Evolutionary conservation across 2,113 vertebrate species (phyloP), one percentile per base, ranked within the genome.

Genomic region (Oreamnos americanus): DNA sequence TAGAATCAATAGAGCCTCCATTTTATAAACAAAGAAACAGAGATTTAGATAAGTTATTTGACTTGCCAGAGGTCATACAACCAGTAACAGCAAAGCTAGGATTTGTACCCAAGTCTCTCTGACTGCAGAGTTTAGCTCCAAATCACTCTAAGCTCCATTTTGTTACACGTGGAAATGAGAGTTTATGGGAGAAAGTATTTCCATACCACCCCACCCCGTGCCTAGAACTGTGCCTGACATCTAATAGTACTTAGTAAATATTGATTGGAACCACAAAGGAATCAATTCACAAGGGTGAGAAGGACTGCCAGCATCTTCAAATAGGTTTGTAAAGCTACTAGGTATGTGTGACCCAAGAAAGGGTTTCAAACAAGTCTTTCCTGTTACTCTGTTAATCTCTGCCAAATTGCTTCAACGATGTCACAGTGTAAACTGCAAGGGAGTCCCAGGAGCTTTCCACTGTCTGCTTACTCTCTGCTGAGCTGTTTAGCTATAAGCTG

Each of bases 11-110:
- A 53, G 26, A n/a, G 79, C 55, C 17, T 83, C 79, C 25, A 30
- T 82, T 89, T 82, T 62, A 53, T 90, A 95, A 84, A 97, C 53
- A 94, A 92, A 81, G 67, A 79, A 74, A 84, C 74, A 45, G 81
- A 85, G 39, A 64, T 62, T 78, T 51, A 76, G 28, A 39, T 17
- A 67, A 83, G 43, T 78, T 76, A 64, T 13, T 6, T 78, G 64
- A 94, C 53, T 62, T 74, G 25, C 14, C 39, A 5, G 28, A 45
- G 47, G 39, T 90, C 62, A 60, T 23, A 6, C 1, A 28, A 15
- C 36, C 78, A 45, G 30, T 12, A 78, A 49, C 28, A 74, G 25
- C 28, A 30, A 49, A 39, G 23, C 57, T 84, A 39, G 26, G 33
- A 26, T 91, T 90, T 94, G 33, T 94, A 91, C 17, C 10, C 53